Evolutionary conservation across 2,797 vertebrate species (phyloP).

Genomic region (Rhinoraja longicauda): DNA sequence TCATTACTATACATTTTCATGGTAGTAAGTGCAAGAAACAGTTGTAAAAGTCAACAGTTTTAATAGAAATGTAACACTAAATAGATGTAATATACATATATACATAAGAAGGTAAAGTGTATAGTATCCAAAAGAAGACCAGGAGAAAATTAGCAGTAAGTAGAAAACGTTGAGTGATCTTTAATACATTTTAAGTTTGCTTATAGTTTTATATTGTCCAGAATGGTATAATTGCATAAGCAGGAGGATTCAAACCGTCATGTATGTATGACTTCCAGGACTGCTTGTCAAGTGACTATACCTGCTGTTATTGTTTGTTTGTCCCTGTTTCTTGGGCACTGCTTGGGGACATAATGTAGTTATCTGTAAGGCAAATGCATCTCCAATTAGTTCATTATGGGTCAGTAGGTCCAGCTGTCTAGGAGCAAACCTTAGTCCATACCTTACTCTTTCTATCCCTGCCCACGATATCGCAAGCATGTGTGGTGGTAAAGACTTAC

Average conservation of each 20-base stretch:
- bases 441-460: background rate
- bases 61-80: background rate
- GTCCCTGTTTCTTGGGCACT: background rate
- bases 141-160: background rate
- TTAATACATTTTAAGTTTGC: background rate
- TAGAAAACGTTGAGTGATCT: background rate
- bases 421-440: background rate
- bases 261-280: background rate
- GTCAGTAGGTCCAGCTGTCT: slow-evolving; percentile 8
- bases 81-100: background rate
- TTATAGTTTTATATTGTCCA: background rate
- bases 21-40: background rate
- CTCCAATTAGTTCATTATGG: slow-evolving; percentile 1
- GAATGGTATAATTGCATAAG: background rate
- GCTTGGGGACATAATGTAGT: slow-evolving; percentile 7
- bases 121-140: background rate
- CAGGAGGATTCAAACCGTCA: background rate
- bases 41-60: background rate
- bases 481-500: background rate
- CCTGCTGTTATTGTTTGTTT: background rate
- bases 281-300: background rate
- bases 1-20: background rate
- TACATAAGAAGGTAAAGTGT: background rate
- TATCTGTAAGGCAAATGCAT: too few relatives aligned
- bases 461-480: background rate